Conservation (phyloP, 2,113 vertebrate genomes). For the Hylia prasina region DNA sequence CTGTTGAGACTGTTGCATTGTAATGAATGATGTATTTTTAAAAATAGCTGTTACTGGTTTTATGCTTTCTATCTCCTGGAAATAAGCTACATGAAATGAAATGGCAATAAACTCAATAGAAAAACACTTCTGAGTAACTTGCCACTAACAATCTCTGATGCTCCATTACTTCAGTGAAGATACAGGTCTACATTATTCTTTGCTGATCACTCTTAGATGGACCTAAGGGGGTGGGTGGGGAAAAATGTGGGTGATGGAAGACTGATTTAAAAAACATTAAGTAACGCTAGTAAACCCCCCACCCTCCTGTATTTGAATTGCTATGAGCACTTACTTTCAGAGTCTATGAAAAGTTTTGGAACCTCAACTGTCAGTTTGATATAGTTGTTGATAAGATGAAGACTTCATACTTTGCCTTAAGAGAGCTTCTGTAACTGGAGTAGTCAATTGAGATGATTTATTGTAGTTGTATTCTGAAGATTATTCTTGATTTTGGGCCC, state of each 20-base stretch:
- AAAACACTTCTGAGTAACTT: constrained; percentile 9
- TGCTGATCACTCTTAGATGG: neutral
- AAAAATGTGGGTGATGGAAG: neutral
- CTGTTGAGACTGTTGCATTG: neutral
- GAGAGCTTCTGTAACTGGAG: neutral
- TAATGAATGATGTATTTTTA: neutral
- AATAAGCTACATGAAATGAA: neutral
- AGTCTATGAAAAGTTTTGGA: neutral
- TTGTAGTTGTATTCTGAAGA: neutral
- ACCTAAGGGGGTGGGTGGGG: neutral
- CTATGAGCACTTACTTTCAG: neutral
- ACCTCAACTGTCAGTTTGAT: neutral
- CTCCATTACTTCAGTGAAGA: neutral
- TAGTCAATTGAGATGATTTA: neutral
- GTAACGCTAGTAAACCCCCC: neutral
- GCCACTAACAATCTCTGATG: neutral
- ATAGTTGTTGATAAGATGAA: neutral
- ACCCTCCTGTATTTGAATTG: neutral
- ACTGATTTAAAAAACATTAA: neutral
- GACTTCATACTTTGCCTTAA: neutral
- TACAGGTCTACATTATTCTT: neutral
- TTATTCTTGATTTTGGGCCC: neutral
- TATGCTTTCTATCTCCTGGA: neutral
- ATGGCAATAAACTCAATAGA: constrained; percentile 3
- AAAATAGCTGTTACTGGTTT: neutral